Evolutionary conservation across 2,888 invertebrate species (phyloP), one percentile per base, ranked within the genome.

Genomic region (Suillia variegata): DNA sequence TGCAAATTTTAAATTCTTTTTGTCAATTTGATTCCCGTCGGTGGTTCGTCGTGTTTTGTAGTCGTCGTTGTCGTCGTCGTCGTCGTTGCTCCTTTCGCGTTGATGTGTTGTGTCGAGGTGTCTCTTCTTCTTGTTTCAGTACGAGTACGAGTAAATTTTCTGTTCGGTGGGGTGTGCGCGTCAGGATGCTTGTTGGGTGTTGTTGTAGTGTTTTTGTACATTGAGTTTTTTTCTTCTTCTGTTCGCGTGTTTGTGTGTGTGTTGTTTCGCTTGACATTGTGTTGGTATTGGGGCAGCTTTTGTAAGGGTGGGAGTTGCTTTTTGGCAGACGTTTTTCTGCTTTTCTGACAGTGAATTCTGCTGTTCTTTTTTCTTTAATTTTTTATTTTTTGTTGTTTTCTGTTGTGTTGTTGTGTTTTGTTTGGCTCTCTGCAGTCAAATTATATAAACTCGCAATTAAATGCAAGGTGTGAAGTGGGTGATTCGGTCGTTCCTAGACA

Each of bases 21-120:
- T 64, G 59, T 65, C 57, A 65, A 62, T 62, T 58, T 62, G 61
- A 64, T 57, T 58, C 54, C 65, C 66, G 65, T 61, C 67, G 65
- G 54, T 42, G 20, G 42, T 38, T 52, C 52, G 52, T 54, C 22
- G 22, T 54, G 13, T 26, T 15, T 21, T 45, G 24, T 51, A 17
- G 51, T 31, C 38, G 50, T 15, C 10, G 50, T 31, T 24, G 50
- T 15, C 10, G 50, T 50, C 50, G 26, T 18, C 33, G 51, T 55
- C 34, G 48, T 21, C 33, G 48, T 34, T 55, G 31, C 47, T 47
- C 47, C 55, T 55, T 55, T 55, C 50, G 53, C 18, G 20, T 13
- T 17, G 45, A 18, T 45, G 18, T 18, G 45, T 13, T 20, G 42
- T 21, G 50, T 15, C 34, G 57, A 52, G 54, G 54, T 50, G 54